Conservation (phyloP, 2,888 invertebrate species). For the Pristionchus japonicus region DNA sequence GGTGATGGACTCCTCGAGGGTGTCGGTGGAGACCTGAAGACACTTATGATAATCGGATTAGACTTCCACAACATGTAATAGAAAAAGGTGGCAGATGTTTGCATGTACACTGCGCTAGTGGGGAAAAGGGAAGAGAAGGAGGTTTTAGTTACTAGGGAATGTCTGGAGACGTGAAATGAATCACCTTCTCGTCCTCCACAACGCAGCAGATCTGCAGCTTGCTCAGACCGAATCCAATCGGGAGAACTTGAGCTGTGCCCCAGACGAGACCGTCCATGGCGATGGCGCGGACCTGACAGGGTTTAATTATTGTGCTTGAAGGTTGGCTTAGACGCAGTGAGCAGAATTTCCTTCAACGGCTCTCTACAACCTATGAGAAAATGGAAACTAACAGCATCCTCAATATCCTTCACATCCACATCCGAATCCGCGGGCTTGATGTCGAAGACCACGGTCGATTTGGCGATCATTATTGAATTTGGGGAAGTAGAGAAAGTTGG, state of each 20-base stretch:
- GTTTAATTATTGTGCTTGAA: neutral
- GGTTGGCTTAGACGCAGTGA: no score
- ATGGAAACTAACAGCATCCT: conserved; percentile 47
- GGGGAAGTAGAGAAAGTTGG: no score
- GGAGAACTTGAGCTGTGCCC: conserved; percentile 56
- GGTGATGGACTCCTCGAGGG: neutral
- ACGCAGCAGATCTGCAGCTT: conserved; percentile 55
- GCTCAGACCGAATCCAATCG: conserved; percentile 59
- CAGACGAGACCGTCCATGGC: conserved; percentile 57
- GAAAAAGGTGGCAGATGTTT: no score
- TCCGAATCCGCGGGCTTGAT: conserved; percentile 61
- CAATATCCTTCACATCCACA: conserved; percentile 56
- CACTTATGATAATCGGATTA: neutral
- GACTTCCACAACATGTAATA: neutral
- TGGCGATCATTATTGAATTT: neutral
- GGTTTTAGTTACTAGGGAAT: no score
- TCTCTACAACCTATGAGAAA: no score
- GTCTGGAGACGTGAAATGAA: neutral
- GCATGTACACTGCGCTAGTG: neutral
- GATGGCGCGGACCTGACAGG: conserved; percentile 49
- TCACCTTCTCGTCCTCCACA: neutral
- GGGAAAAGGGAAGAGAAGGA: no score
- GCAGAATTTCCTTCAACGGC: no score
- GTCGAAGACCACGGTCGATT: conserved; percentile 19
- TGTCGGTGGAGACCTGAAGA: neutral